Percentiles rank a stretch among this genome's conserved stretches.
Evolutionary conservation across 2,888 invertebrate genomes (phyloP).

Genomic region (Nephrotoma appendiculata): DNA sequence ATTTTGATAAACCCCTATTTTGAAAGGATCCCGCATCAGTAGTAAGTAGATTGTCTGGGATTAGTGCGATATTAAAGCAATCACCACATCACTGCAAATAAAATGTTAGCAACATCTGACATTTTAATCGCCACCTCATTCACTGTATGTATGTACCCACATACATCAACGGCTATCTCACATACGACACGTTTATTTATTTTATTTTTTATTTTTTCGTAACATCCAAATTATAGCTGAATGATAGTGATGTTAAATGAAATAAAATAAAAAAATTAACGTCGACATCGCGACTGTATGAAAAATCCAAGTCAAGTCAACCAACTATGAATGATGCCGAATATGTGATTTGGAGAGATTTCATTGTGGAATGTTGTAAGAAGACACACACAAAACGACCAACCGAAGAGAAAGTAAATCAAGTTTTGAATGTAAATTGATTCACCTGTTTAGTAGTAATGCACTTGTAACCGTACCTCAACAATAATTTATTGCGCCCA

Average conservation of each 20-base stretch:
- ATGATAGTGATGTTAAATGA: background rate
- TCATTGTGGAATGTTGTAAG: background rate
- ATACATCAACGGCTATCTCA: background rate
- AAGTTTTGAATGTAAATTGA: background rate
- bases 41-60: too few relatives aligned
- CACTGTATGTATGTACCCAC: background rate
- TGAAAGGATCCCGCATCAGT: too few relatives aligned
- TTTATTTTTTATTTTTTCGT: background rate
- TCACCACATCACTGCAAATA: background rate
- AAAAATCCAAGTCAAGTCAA: background rate
- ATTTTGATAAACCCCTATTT: too few relatives aligned
- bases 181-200: background rate
- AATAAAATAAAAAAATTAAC: background rate
- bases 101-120: background rate
- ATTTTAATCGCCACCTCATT: background rate
- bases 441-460: background rate
- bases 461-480: background rate
- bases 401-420: background rate
- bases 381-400: background rate
- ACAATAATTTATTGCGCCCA: background rate
- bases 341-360: background rate
- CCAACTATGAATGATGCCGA: background rate
- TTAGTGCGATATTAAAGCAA: too few relatives aligned
- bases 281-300: background rate
- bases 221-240: background rate